Base-by-base conservation (phyloP, 2,797 vertebrate species). In the Manis pentadactyla region DNA sequence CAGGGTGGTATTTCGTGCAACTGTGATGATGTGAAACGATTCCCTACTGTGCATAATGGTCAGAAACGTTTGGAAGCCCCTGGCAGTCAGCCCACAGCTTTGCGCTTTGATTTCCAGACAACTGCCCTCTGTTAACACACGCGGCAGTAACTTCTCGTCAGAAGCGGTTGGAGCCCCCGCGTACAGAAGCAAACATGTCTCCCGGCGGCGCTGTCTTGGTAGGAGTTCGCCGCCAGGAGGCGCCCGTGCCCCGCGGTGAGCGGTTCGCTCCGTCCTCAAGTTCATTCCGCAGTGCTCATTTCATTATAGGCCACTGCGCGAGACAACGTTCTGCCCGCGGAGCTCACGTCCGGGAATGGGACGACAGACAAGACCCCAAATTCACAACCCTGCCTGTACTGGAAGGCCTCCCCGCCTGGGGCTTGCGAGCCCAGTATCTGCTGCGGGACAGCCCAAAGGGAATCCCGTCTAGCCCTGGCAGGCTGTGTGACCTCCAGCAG, bases 51-150 rank as follows among this genome's bases (percentile, higher is more conserved):
- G 46, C 15, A 0, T 75, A 37, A 18, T 1, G 68, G 68, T 57
- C 46, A 39, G 74, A 46, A 69, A 37, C 31, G 37, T 9, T 34
- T 39, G 46, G 91, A 79, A 64, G 19, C 55, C 64, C 4, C 46
- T 3, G 69, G 53, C 31, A 31, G 31, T 39, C 6, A 1, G 17
- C 10, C 7, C 14, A 31, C 64, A 27, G n/a, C 46, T 15, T n/a
- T 5, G 39, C 5, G 0, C 37, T 7, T 10, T 23, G 73, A n/a
- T 73, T 57, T 57, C 17, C 49, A 57, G 57, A 23, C 73, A 15
- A 17, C 18, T 0, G 53, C 12, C 13, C 1, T 0, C 17, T 37
- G 2, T 17, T 5, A n/a, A 25, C 42, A 14, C 31, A 3, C 10
- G 8, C 0, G 25, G 5, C 0, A 51, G 51, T 27, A 0, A 25